These are phyloP conservation scores for Vidua macroura DNA, from an alignment of 2,113 vertebrate genomes.

Conservation along the genomic window DNA sequence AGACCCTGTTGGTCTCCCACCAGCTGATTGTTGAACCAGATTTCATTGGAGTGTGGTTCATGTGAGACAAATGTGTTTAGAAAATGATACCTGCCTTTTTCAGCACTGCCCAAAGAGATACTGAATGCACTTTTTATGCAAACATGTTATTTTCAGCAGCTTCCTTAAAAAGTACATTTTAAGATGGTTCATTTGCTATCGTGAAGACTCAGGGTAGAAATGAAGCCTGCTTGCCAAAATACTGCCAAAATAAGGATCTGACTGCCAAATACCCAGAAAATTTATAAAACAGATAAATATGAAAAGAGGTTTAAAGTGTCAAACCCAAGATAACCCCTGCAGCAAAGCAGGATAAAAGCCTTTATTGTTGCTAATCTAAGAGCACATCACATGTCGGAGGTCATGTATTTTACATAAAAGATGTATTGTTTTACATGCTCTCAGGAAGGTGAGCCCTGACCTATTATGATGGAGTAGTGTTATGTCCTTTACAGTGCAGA, in stretches of 20 bases:
- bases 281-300: constrained; percentile 70
- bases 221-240: constrained; percentile 85
- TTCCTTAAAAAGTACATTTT: constrained; percentile 72
- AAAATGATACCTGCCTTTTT: neutral
- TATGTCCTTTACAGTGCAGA: constrained; percentile 1
- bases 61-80: neutral
- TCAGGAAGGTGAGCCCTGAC: constrained; percentile 49
- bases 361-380: constrained; percentile 58
- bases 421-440: constrained; percentile 52
- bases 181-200: constrained; percentile 69
- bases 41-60: neutral
- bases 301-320: constrained; percentile 60
- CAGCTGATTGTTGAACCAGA: neutral
- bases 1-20: neutral
- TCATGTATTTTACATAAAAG: constrained; percentile 51
- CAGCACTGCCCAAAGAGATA: neutral
- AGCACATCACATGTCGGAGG: constrained; percentile 49
- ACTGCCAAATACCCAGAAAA: constrained; percentile 60
- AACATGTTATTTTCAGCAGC: constrained; percentile 64
- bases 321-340: constrained; percentile 38
- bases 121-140: constrained; percentile 31
- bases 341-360: constrained; percentile 44
- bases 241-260: constrained; percentile 70
- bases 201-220: constrained; percentile 58
- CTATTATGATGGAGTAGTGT: constrained; percentile 42